Conservation (phyloP, 2,797 vertebrate species). For the Anguilla megastoma region DNA sequence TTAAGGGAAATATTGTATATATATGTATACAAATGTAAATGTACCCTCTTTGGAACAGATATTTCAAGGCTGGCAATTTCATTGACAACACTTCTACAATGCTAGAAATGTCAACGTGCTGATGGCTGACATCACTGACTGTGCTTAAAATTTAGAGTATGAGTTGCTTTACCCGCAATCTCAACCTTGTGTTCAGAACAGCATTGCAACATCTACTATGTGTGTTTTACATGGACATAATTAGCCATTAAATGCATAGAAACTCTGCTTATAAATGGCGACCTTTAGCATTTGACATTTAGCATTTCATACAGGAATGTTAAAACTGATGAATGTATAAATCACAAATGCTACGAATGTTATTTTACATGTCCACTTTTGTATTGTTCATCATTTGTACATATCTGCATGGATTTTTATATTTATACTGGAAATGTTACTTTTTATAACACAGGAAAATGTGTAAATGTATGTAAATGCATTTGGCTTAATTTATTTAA, state of each 20-base stretch:
- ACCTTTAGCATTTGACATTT: slow-evolving; percentile 18
- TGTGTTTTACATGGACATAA: slow-evolving; percentile 15
- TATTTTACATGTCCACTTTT: slow-evolving; percentile 42
- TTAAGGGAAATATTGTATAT: background rate
- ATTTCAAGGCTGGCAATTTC: background rate
- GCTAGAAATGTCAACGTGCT: background rate
- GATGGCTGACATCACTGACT: background rate
- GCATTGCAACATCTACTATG: background rate
- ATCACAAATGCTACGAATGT: slow-evolving; percentile 16
- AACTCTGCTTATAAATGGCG: slow-evolving; percentile 34
- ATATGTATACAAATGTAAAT: background rate
- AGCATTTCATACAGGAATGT: background rate
- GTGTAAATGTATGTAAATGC: slow-evolving; percentile 19
- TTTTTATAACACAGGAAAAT: slow-evolving; percentile 48
- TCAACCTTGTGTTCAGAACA: background rate
- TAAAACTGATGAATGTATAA: slow-evolving; percentile 24
- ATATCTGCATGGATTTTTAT: slow-evolving; percentile 58
- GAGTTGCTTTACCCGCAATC: background rate
- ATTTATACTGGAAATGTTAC: slow-evolving; percentile 50
- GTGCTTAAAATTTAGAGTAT: background rate
- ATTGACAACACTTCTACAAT: background rate
- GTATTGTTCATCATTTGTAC: slow-evolving; percentile 49
- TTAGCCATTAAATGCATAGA: slow-evolving; percentile 21
- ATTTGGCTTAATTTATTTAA: slow-evolving; percentile 24
- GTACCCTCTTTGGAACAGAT: background rate